Evolutionary conservation across 1,140 invertebrate genomes (phyloP), one percentile per base, ranked within the genome.

Genomic region (Linepithema humile): DNA sequence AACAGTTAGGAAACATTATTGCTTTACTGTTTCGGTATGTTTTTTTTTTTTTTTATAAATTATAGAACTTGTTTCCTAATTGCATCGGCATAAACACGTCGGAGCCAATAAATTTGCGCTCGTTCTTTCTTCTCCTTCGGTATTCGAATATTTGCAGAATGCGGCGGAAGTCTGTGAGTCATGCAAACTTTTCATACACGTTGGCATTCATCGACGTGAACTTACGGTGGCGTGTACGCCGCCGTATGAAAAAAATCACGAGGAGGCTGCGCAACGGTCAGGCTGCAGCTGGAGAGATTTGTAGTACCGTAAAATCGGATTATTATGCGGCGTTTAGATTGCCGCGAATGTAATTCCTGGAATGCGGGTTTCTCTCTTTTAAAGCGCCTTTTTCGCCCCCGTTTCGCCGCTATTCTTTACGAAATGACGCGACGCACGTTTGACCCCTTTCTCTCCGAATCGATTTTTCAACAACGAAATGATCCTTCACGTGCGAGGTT

Each of bases 241-340:
- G n/a, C n/a, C n/a, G n/a, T 6, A 20, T 32, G 15, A 65, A 65
- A 65, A 69, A 65, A 65, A 64, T 50, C 43, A 20, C 32, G 9
- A 45, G 17, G 38, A 48, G n/a, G 1, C 29, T 74, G 5, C 15
- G 17, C n/a, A n/a, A 6, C 17, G 29, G 7, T 12, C 12, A 38
- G 4, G n/a, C n/a, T n/a, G n/a, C n/a, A n/a, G 5, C 35, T 26
- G 64, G 29, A 23, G 15, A 65, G 59, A 77, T 77, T 77, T 38
- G 32, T 77, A n/a, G 20, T 77, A 62, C 53, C 70, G 70, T 73
- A 77, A 77, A 77, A 77, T 43, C 32, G 15, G 15, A 77, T 53
- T 77, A 57, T 75, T 77, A 40, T 50, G 65, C 20, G 9, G 20
- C 29, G 45, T 12, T 38, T 77, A 64, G n/a, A 77, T 64, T 29